A percentile compares a stretch with the other conserved stretches of the same genome.
Conservation (phyloP, 1,140 invertebrate species). For the Popillia japonica region DNA sequence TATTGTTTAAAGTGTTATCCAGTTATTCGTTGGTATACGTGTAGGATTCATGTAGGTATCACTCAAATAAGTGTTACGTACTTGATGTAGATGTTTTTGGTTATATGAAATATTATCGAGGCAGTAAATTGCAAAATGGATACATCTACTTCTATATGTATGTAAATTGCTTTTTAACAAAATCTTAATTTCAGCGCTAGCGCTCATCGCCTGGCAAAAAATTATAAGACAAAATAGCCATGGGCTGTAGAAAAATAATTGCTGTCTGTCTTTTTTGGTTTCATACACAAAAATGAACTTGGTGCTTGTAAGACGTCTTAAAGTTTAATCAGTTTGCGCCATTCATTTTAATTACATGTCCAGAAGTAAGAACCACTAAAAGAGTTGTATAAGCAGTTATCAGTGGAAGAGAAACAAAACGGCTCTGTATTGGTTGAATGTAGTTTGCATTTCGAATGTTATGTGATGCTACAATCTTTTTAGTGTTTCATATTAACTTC, state of each 20-base stretch:
- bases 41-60: no score
- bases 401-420: not conserved
- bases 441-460: not conserved
- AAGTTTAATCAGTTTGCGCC: not conserved
- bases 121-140: not conserved
- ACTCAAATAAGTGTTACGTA: no score
- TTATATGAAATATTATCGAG: no score
- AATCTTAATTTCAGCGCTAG: not conserved
- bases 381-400: not conserved
- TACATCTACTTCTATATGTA: not conserved
- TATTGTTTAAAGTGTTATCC: no score
- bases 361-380: not conserved
- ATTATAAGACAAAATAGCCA: not conserved
- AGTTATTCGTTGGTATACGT: no score
- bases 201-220: no score
- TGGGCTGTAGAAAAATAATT: not conserved
- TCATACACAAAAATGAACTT: not conserved
- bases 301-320: not conserved
- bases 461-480: not conserved
- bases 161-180: not conserved
- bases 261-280: not conserved
- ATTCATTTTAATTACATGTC: constrained; percentile 7
- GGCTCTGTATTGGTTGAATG: not conserved
- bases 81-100: no score
- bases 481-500: not conserved